Conservation (phyloP, 2,888 invertebrate genomes). For the Pachymerium ferrugineum region DNA sequence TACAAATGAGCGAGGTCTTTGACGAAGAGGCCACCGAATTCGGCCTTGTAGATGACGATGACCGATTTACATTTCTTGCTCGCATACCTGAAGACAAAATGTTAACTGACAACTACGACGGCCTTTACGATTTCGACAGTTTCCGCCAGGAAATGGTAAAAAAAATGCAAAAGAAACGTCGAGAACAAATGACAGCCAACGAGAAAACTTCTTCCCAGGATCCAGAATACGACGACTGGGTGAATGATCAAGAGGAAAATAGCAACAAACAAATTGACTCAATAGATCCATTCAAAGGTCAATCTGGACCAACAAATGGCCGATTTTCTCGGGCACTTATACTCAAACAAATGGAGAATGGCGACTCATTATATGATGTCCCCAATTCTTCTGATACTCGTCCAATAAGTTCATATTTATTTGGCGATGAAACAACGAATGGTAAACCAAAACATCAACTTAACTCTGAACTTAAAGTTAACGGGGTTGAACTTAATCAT, state of each 20-base stretch:
- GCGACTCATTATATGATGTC: neutral
- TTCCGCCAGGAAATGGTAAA: conserved; percentile 33
- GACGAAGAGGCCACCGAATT: neutral
- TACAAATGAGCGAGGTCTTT: neutral
- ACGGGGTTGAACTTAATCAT: neutral
- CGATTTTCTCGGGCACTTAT: conserved; percentile 4
- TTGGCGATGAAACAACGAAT: neutral
- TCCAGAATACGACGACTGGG: neutral
- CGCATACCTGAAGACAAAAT: conserved; percentile 29
- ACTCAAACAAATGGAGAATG: neutral
- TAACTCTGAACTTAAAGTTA: conserved; percentile 29
- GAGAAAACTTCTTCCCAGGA: neutral
- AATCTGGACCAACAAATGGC: neutral
- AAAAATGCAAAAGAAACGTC: conserved; percentile 32
- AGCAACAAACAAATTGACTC: neutral
- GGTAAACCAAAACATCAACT: neutral
- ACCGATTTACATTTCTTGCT: conserved; percentile 29
- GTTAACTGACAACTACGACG: conserved; percentile 25
- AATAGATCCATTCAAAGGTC: neutral
- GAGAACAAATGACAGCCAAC: neutral
- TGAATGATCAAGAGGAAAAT: neutral
- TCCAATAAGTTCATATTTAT: conserved; percentile 6
- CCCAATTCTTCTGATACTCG: neutral
- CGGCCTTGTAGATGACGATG: conserved; percentile 1
- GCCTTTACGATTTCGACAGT: conserved; percentile 32